Conservation (phyloP, 2,888 invertebrate genomes). For the Linyphia triangularis region DNA sequence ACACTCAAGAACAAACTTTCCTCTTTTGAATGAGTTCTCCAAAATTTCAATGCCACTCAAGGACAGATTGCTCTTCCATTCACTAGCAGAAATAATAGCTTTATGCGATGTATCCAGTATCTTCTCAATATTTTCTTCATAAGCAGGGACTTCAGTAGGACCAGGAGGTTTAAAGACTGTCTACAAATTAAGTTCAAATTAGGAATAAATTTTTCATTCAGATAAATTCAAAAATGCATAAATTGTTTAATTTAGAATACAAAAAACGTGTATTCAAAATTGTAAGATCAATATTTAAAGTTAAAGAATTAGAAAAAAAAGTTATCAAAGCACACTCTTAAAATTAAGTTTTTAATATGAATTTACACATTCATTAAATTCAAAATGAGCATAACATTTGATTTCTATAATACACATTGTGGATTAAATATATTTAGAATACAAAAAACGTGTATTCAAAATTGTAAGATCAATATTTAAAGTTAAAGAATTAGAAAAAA, state of each 20-base stretch:
- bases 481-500: not conserved
- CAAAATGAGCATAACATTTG: not conserved
- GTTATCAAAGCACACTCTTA: not conserved
- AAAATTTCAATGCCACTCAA: not conserved
- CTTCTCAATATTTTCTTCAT: constrained; percentile 21
- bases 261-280: not conserved
- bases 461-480: too few species aligned
- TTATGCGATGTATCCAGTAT: not conserved
- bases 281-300: not conserved
- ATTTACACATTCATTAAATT: not conserved
- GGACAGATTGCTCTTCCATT: constrained; percentile 1
- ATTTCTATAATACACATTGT: not conserved
- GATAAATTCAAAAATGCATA: not conserved
- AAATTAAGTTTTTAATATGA: not conserved
- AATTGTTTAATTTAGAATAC: not conserved
- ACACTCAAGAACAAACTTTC: constrained; percentile 24
- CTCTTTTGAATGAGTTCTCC: not conserved
- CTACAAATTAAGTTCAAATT: not conserved
- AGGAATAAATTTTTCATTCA: too few species aligned
- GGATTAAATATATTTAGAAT: not conserved
- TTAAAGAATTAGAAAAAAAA: not conserved
- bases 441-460: not conserved
- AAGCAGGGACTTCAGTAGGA: constrained; percentile 14
- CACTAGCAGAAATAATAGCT: not conserved
- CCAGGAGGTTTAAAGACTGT: constrained; percentile 12